phyloP scores from a whole-genome alignment of 35 echinoderm and acorn worm genomes.

The Diadema setosum region DNA sequence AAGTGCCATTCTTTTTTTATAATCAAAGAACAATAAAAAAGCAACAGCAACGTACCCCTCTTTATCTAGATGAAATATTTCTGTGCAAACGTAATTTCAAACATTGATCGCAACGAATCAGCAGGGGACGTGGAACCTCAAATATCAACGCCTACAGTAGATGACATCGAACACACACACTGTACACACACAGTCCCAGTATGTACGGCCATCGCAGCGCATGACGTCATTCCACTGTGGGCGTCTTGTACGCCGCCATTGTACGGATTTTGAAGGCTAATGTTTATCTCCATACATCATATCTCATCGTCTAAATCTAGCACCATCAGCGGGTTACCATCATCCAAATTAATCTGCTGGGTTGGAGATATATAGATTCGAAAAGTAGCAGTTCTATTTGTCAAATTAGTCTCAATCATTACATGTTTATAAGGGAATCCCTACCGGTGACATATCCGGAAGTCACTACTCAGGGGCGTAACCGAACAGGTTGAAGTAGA shows the following conservation, averaged over 20 bases:
- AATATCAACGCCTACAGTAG: too few species aligned
- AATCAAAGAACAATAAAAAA: too few species aligned
- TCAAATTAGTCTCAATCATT: background rate
- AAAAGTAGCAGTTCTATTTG: background rate
- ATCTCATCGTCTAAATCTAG: background rate
- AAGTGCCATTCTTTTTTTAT: too few species aligned
- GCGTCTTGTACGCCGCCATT: slow-evolving; percentile 2
- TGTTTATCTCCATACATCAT: background rate
- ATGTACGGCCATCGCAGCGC: too few species aligned
- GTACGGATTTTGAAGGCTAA: slow-evolving; percentile 4
- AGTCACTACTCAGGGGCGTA: slow-evolving; percentile 75
- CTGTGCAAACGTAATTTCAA: too few species aligned
- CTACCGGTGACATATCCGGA: slow-evolving; percentile 76
- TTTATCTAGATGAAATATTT: too few species aligned
- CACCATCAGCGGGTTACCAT: background rate
- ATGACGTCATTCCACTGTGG: slow-evolving; percentile 9
- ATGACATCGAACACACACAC: too few species aligned
- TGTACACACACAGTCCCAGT: too few species aligned
- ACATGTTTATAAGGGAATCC: slow-evolving; percentile 14
- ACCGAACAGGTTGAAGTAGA: slow-evolving; percentile 49
- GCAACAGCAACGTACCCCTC: too few species aligned
- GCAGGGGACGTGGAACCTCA: too few species aligned
- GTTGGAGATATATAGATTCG: background rate
- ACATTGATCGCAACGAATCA: too few species aligned
- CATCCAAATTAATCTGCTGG: background rate